A percentile compares a stretch with the other conserved stretches of the same genome.
Conservation (phyloP, 2,888 invertebrate genomes). For the Synanthedon tipuliformis region DNA sequence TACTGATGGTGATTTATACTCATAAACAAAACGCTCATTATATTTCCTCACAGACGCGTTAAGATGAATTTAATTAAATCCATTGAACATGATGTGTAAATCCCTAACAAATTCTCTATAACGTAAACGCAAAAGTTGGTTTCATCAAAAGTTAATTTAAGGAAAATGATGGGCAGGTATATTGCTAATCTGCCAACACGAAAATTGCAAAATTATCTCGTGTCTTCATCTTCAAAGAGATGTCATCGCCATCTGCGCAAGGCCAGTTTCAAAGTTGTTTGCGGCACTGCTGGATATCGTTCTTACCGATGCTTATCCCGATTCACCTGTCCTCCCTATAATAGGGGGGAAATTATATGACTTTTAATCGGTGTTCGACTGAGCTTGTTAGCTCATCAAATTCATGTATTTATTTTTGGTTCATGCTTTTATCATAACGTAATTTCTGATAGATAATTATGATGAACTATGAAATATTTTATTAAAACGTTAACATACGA, state of each 20-base stretch:
- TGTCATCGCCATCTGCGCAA: constrained; percentile 59
- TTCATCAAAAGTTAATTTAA: constrained; percentile 58
- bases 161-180: constrained; percentile 50
- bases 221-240: constrained; percentile 69
- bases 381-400: too few species aligned
- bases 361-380: constrained; percentile 21
- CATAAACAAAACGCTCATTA: too few species aligned
- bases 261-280: constrained; percentile 62
- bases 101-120: constrained; percentile 22
- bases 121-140: constrained; percentile 36
- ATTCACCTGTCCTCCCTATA: constrained; percentile 33
- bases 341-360: constrained; percentile 28
- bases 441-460: too few species aligned
- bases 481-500: too few species aligned
- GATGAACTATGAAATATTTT: too few species aligned
- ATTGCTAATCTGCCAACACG: constrained; percentile 48
- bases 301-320: constrained; percentile 47
- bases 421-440: too few species aligned
- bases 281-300: constrained; percentile 45
- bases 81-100: not conserved
- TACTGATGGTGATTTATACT: too few species aligned
- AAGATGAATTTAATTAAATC: not conserved
- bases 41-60: not conserved
- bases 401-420: too few species aligned
- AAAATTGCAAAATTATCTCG: constrained; percentile 67